Evolutionary conservation across 2,113 vertebrate genomes (phyloP), one percentile per base, ranked within the genome.

Genomic region (Cephalopholis sonnerati): DNA sequence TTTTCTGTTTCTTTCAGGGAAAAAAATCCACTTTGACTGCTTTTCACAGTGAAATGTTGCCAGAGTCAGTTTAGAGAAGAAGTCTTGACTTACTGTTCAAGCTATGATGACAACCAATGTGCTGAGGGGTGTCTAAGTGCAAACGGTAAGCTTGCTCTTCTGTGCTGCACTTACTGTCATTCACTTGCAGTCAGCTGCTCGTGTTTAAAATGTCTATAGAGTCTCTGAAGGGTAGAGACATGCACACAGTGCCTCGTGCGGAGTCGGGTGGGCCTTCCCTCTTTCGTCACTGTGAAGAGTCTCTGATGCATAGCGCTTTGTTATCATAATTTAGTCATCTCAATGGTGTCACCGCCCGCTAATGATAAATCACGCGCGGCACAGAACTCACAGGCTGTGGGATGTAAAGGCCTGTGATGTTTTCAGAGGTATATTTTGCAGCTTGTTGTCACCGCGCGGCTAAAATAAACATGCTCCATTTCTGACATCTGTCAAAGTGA

Each of bases 401-500:
- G 32, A 57, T 58, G 85, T 74, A 41, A 15, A 53, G 68, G 83
- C 63, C 2, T 65, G 65, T 80, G 59, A 55, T 79, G 77, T 87
- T 54, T 85, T 81, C 78, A 62, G 80, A 81, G 32, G 64, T 71
- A 63, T 75, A 61, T 82, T 90, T 74, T 84, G 65, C 41, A 51
- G 83, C 81, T 75, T 78, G 85, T 86, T 89, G 91, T 92, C 85
- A 72, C 50, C 29, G 66, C 3, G 32, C 36, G 39, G 59, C 78
- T 46, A 69, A 83, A 90, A 93, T 83, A 92, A 91, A 89, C 91
- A 89, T 44, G 74, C 59, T 88, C 59, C 7, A 12, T 80, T 83
- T 85, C 79, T 93, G 90, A 93, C 87, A 91, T 90, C 87, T 93
- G 93, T 90, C 93, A 90, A 72, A 87, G 74, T 85, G 86, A 92